Conservation (phyloP, 2,113 vertebrate genomes). For the Heterotis niloticus region DNA sequence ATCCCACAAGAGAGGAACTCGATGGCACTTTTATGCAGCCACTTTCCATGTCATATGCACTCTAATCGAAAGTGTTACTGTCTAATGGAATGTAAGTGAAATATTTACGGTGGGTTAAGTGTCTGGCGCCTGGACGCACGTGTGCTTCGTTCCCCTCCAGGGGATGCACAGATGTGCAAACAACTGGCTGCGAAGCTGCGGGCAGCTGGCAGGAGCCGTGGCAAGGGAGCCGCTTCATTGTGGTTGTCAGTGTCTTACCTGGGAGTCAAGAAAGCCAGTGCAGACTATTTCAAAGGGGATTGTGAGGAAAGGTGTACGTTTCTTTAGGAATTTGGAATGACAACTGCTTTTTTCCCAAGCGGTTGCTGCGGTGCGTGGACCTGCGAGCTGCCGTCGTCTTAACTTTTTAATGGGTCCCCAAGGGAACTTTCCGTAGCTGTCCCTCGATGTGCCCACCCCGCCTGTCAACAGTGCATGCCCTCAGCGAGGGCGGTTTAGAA, state of each 20-base stretch:
- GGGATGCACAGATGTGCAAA: slow-evolving; percentile 1
- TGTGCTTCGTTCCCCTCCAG: neutral
- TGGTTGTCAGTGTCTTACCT: neutral
- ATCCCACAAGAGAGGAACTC: neutral
- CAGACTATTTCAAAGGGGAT: neutral
- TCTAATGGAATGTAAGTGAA: slow-evolving; percentile 34
- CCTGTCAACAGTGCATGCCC: too few relatives aligned
- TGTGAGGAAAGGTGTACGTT: neutral
- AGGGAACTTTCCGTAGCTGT: too few relatives aligned
- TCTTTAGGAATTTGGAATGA: neutral
- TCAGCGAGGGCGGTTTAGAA: too few relatives aligned
- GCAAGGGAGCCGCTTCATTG: neutral
- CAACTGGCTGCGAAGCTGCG: neutral
- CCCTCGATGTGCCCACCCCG: too few relatives aligned
- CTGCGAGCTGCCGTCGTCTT: too few relatives aligned
- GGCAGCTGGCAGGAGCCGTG: neutral
- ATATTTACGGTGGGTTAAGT: slow-evolving; percentile 34
- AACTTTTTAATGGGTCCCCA: too few relatives aligned
- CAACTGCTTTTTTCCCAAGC: too few relatives aligned
- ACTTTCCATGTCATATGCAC: slow-evolving; percentile 18
- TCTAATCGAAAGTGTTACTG: slow-evolving; percentile 14
- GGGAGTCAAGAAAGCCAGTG: neutral
- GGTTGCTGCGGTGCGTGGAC: too few relatives aligned
- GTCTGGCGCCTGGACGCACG: slow-evolving; percentile 34
- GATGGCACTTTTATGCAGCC: slow-evolving; percentile 1